Base-by-base conservation (phyloP, 2,113 vertebrate genomes). In the Dendrocopos noguchii region DNA sequence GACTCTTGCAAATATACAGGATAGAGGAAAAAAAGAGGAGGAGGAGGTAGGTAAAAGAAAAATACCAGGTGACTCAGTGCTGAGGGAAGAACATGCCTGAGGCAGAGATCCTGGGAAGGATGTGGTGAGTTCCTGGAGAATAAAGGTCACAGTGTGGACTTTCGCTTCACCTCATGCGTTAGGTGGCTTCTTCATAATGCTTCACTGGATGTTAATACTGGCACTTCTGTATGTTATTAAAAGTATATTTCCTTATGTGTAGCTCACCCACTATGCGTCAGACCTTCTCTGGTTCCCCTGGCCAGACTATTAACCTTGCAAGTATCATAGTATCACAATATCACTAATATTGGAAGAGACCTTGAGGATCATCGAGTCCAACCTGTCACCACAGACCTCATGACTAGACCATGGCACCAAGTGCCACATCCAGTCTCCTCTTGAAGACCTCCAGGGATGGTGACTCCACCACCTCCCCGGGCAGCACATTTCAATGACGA, bases 31-130 rank as follows among this genome's bases (percentile, higher is more conserved):
- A 52, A 5, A 52, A 22, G 50, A 83, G 16, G 52, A 80, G 5
- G 4, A 6, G 0, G 1, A 47, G 9, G 42, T 15, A 15, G 7
- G 4, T 56, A 52, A 56, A 74, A 16, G 15, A 12, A 71, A 82
- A 70, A 55, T 24, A 14, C 22, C 33, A 1, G 6, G 0, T 1
- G 8, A 42, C 17, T 44, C 8, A 19, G 3, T 74, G 33, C 3
- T 72, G 12, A 83, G 44, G 13, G 28, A 67, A 71, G 42, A 78
- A 64, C 1, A 0, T 36, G 12, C 10, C 19, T 52, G 1, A 71
- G 33, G 19, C 63, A 76, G 44, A 71, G 31, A 65, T 79, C 15
- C 57, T 80, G 15, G 36, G 15, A 81, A 79, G 53, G 12, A 42
- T 6, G 9, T 31, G 16, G 5, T 12, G 34, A 8, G 12, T 55